A percentile compares a stretch with the other conserved stretches of the same genome.
Conservation (phyloP, 2,113 vertebrate species). For the Peromyscus leucopus region DNA sequence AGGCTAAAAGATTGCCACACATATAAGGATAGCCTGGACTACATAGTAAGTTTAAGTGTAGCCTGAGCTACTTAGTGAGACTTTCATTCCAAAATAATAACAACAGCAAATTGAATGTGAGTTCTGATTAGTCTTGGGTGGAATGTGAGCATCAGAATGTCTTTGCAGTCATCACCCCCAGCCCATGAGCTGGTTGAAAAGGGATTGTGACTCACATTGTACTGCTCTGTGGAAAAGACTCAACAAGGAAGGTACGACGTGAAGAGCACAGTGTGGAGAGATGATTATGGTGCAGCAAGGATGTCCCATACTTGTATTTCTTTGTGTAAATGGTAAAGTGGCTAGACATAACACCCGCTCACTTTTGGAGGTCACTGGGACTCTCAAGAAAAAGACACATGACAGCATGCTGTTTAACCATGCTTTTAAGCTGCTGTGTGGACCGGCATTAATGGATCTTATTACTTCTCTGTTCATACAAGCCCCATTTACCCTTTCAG, state of each 20-base stretch:
- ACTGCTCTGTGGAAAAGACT: neutral
- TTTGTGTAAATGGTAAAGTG: neutral
- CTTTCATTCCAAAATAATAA: neutral
- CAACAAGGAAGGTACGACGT: neutral
- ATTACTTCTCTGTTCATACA: neutral
- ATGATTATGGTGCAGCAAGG: neutral
- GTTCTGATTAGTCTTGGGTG: neutral
- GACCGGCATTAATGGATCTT: neutral
- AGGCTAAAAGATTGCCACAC: neutral
- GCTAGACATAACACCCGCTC: neutral
- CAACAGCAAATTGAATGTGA: neutral
- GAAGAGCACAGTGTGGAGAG: neutral
- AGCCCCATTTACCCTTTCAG: constrained; percentile 14
- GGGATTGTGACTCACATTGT: neutral
- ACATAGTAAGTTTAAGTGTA: neutral
- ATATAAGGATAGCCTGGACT: neutral
- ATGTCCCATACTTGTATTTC: neutral
- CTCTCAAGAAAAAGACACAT: constrained; percentile 30
- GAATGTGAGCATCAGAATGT: neutral
- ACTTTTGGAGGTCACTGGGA: constrained; percentile 1
- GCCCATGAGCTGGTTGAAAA: neutral
- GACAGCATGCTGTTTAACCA: neutral
- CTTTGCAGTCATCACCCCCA: neutral
- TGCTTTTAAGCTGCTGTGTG: neutral
- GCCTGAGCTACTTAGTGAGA: neutral